Base-by-base conservation (phyloP, 2,113 vertebrate species). In the Gobiocypris rarus region DNA sequence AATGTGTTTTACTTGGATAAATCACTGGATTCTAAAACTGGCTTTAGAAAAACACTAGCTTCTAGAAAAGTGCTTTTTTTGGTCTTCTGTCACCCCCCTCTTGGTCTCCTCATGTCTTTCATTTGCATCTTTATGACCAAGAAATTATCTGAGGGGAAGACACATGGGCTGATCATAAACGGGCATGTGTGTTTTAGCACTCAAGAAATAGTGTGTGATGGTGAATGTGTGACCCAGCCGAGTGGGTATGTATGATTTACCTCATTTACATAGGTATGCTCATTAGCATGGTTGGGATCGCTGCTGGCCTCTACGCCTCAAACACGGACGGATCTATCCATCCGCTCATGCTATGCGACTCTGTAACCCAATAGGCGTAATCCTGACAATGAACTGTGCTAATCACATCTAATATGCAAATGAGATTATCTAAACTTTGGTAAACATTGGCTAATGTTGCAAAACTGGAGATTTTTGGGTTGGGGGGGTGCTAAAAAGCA, bases 391-490 rank as follows among this genome's bases (percentile, higher is more conserved):
- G 88, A 91, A 90, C 91, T 89, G 86, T 84, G 85, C 89, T 88
- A 90, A 90, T 92, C 91, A 87, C 89, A 88, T 91, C 88, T 90
- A 88, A 90, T 89, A 91, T 91, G 88, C 86, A 91, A 91, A 90
- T 89, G 69, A 91, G 88, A 85, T 90, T 88, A 89, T 83, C 87
- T 87, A 78, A 89, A 90, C 84, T 91, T 86, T 83, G 76, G 86
- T 86, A 87, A 90, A 90, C 88, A 86, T 81, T 86, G 86, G 77
- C 76, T 87, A 73, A 67, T 84, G 75, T 84, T 76, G 82, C 81
- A 82, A 86, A 85, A 83, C 45, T 50, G 52, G 59, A 84, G 77
- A 50, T 70, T 26, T 79, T 58, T 7, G 70, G 43, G 65, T 45
- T 48, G 10, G 24, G 17, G n/a, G 73, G 9, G 50, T 2, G 24